A percentile compares a stretch with the other conserved stretches of the same genome.
These are phyloP conservation scores for Drosophila rellima DNA, from an alignment of 2,888 invertebrate genomes.

Conservation along the genomic window DNA sequence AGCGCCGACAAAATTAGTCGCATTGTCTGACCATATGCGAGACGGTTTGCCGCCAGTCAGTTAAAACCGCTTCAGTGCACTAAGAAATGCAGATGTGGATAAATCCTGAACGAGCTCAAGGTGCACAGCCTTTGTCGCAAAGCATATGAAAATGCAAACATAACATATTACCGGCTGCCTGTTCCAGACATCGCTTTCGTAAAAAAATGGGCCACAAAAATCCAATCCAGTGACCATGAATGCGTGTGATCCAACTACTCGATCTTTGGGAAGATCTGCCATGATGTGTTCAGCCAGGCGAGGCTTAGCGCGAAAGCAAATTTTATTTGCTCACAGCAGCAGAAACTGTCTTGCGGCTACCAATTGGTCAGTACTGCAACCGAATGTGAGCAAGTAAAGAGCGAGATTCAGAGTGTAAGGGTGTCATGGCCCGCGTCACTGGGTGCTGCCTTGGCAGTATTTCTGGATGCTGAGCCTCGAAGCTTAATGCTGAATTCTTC, in stretches of 20 bases:
- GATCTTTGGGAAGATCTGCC: conserved; percentile 1
- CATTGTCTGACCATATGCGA: neutral
- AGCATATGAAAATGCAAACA: too few relatives aligned
- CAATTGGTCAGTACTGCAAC: neutral
- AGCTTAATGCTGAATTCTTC: neutral
- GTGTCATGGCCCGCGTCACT: too few relatives aligned
- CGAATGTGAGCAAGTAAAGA: neutral
- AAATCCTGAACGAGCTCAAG: too few relatives aligned
- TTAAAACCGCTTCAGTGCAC: too few relatives aligned
- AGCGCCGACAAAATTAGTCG: neutral
- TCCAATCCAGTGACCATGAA: neutral
- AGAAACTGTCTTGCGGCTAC: neutral
- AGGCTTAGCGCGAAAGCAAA: neutral
- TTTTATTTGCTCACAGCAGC: neutral
- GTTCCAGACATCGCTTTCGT: too few relatives aligned
- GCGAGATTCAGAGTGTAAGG: neutral
- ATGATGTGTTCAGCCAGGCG: neutral
- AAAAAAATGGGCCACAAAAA: neutral
- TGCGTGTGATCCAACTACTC: neutral
- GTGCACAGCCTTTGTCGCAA: too few relatives aligned
- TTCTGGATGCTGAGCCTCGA: neutral
- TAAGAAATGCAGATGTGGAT: too few relatives aligned
- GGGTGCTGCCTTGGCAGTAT: neutral
- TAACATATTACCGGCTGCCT: too few relatives aligned
- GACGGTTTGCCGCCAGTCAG: neutral